Conservation (phyloP, 2,888 invertebrate species). For the Panopea generosa region DNA sequence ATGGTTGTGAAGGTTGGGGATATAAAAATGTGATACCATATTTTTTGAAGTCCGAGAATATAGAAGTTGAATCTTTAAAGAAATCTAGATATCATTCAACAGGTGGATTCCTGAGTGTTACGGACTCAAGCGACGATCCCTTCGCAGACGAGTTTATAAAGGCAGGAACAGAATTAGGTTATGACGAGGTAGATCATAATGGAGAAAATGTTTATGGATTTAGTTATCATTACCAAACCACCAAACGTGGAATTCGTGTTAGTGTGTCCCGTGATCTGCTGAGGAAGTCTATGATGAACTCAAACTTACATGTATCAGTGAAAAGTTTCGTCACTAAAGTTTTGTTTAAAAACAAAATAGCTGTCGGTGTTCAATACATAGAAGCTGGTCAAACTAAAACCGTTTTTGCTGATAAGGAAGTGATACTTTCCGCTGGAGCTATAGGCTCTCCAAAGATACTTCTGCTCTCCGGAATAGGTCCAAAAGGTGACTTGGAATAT, state of each 20-base stretch:
- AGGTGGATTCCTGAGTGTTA: conserved; percentile 19
- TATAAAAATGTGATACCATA: conserved; percentile 34
- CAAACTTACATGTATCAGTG: conserved; percentile 72
- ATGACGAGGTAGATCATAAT: conserved; percentile 34
- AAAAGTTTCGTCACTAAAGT: conserved; percentile 69
- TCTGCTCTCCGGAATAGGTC: conserved; percentile 84
- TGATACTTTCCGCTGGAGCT: conserved; percentile 82
- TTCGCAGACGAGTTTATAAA: conserved; percentile 2
- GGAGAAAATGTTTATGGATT: conserved; percentile 12
- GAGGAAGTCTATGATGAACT: conserved; percentile 66
- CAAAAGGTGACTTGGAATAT: conserved; percentile 76
- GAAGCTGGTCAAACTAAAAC: conserved; percentile 51
- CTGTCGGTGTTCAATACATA: conserved; percentile 69
- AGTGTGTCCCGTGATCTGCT: conserved; percentile 79
- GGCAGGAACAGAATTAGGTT: conserved; percentile 21
- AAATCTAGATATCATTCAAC: conserved; percentile 6
- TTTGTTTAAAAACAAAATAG: conserved; percentile 61
- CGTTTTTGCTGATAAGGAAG: conserved; percentile 68
- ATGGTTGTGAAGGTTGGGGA: conserved; percentile 33
- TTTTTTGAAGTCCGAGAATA: conserved; percentile 36
- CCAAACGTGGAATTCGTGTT: conserved; percentile 72
- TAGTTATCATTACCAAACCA: conserved; percentile 14
- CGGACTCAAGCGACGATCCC: background rate
- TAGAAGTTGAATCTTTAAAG: background rate
- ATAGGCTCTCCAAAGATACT: conserved; percentile 83